Evolutionary conservation across 2,113 vertebrate species (phyloP), one percentile per base, ranked within the genome.

Genomic region (Phodopus roborovskii): DNA sequence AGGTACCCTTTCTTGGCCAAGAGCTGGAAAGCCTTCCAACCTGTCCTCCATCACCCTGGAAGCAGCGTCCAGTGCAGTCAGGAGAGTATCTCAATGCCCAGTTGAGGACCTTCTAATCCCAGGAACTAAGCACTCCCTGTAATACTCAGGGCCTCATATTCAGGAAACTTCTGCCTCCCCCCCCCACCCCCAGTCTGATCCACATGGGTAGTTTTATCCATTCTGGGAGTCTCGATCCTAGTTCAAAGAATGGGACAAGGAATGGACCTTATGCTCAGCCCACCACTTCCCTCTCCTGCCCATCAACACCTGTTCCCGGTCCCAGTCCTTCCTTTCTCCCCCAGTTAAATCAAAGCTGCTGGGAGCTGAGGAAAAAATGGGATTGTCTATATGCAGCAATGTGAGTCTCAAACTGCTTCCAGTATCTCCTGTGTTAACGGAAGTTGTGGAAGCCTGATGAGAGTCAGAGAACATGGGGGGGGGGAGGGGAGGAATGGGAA

Each of bases 241-340:
- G 8, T n/a, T 70, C 73, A 62, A 82, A 95, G 74, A 68, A 66
- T 7, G 7, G 30, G 39, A 42, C 0, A 0, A 81, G n/a, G 30
- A 56, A 15, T 9, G 36, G 62, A 70, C 20, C 5, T 1, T 8
- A 19, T 3, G 7, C 7, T 30, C n/a, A 26, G 45, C 33, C 79
- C 36, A 60, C 56, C 48, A 48, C 28, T 28, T 50, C 42, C 74
- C 42, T 30, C 36, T 58, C 33, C 64, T 73, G 42, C 15, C 19
- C 75, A 11, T 74, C 5, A 73, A 64, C 39, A 73, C 58, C 24
- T 74, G 48, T 19, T 87, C 70, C 73, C 79, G 87, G 70, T n/a
- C 53, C 60, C 45, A 82, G 58, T 45, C 62, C 26, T 90, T 88
- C 56, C 26, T 90, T 88, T 94, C 36, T 91, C 36, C 88, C 91